Conservation (phyloP, 2,888 invertebrate genomes). For the Chrysotoxum bicinctum region DNA sequence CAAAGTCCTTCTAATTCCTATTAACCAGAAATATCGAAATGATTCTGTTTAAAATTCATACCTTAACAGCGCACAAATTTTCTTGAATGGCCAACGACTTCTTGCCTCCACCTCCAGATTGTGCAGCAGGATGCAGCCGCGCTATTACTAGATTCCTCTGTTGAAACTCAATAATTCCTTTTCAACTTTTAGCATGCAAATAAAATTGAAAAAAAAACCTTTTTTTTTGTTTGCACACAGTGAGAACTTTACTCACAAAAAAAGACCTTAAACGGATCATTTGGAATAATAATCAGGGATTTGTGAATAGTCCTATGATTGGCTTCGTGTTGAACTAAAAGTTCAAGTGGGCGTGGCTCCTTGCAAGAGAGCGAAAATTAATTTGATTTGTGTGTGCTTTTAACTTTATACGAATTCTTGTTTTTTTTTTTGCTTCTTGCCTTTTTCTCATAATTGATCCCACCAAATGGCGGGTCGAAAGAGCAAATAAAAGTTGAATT, state of each 20-base stretch:
- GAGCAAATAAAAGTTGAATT: conserved; percentile 17
- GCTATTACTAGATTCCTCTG: conserved; percentile 42
- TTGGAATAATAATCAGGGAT: conserved; percentile 69
- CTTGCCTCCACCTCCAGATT: not conserved
- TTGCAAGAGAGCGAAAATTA: conserved; percentile 53
- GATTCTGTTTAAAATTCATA: conserved; percentile 63
- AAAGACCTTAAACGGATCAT: conserved; percentile 62
- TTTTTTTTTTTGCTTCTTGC: conserved; percentile 20
- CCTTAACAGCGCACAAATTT: conserved; percentile 43
- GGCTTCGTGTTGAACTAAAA: conserved; percentile 67
- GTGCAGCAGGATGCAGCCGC: not conserved
- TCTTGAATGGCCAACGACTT: not conserved
- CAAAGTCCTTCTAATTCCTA: conserved; percentile 23
- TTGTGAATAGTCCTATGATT: conserved; percentile 68
- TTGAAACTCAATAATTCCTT: conserved; percentile 61
- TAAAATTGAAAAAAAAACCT: conserved; percentile 3
- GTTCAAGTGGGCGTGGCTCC: conserved; percentile 66
- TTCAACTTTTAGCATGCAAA: conserved; percentile 35
- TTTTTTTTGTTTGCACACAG: not conserved
- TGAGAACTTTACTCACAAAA: conserved; percentile 1
- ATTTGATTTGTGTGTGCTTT: conserved; percentile 57
- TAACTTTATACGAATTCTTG: conserved; percentile 14
- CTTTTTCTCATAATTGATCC: conserved; percentile 55
- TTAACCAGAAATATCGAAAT: conserved; percentile 44
- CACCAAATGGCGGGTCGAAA: conserved; percentile 43